Evolutionary conservation across 1,140 invertebrate species (phyloP), one percentile per base, ranked within the genome.

Genomic region (Drosophila jambulina): DNA sequence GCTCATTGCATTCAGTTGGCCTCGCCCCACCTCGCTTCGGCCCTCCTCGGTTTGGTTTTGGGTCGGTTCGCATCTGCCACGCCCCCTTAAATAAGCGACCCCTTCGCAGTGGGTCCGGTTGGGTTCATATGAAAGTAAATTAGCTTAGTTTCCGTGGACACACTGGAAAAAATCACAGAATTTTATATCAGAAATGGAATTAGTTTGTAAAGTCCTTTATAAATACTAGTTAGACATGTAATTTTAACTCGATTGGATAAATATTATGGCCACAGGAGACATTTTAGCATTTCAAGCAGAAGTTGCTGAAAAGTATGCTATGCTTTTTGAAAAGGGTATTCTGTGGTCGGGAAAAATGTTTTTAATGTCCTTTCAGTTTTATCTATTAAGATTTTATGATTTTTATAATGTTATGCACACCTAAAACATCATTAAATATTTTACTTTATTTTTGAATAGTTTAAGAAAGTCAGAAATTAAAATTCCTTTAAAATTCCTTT

Each of bases 51-150:
- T 81, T 85, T 7, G 34, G 62, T 61, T 64, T 61, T 59, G 34
- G 45, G 27, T 49, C 17, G 19, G 13, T 40, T 38, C 43, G 36
- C 12, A 43, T n/a, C 65, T 23, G 46, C 62, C 67, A 53, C 46
- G 62, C 67, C 62, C 67, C 67, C 23, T n/a, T 25, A 36, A 49
- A 34, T 48, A 19, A 42, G 46, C 67, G 29, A 21, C 17, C 27
- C 60, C 29, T 32, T 1, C 13, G 29, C 40, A 29, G 21, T 19
- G 36, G 67, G 34, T 64, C 29, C 61, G 54, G 75, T 78, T 82
- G 34, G 82, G 76, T 60, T 88, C 68, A 88, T 83, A 83, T 83
- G 76, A 69, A 88, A 87, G 84, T 88, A 87, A 87, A 87, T 88
- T 88, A 87, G 83, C 84, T 78, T 80, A 84, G 59, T 83, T 64